Evolutionary conservation across 2,888 invertebrate genomes (phyloP).

Genomic region (Cheilosia urbana): DNA sequence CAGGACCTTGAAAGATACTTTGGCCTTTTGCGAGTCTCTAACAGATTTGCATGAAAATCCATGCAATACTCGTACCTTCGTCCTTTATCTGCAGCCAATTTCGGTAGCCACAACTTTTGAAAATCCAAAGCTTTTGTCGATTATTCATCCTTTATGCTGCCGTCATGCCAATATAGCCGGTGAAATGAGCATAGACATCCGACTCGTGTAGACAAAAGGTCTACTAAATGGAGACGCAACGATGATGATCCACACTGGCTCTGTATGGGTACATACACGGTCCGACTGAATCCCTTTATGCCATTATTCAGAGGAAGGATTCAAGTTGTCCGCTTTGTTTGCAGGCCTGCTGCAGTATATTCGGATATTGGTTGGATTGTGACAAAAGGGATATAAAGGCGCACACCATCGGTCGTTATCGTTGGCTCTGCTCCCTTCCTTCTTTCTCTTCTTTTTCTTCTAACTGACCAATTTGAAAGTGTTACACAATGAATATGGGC

Average conservation of each 20-base stretch:
- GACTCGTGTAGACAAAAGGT: constrained; percentile 29
- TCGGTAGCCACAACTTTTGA: constrained; percentile 33
- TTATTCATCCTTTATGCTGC: constrained; percentile 61
- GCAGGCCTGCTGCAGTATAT: constrained; percentile 28
- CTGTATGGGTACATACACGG: neutral
- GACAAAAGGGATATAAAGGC: constrained; percentile 47
- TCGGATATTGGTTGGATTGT: constrained; percentile 49
- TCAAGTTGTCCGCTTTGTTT: constrained; percentile 66
- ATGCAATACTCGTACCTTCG: constrained; percentile 24
- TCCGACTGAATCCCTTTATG: constrained; percentile 64
- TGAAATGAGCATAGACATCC: constrained; percentile 54
- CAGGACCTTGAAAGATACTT: constrained; percentile 19
- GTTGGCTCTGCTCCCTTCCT: neutral
- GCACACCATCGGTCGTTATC: constrained; percentile 40
- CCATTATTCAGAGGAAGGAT: constrained; percentile 63
- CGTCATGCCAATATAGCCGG: constrained; percentile 50
- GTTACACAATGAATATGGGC: constrained; percentile 70
- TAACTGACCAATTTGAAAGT: constrained; percentile 63
- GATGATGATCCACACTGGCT: constrained; percentile 38
- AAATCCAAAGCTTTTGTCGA: constrained; percentile 53
- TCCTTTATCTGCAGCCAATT: constrained; percentile 50
- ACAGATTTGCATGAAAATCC: constrained; percentile 50
- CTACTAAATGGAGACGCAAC: constrained; percentile 33
- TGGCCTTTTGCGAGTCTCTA: constrained; percentile 23
- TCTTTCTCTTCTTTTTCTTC: neutral